Percentiles rank a stretch among this genome's conserved stretches.
Conservation (phyloP, 2,113 vertebrate genomes). For the Ailuropoda melanoleuca region DNA sequence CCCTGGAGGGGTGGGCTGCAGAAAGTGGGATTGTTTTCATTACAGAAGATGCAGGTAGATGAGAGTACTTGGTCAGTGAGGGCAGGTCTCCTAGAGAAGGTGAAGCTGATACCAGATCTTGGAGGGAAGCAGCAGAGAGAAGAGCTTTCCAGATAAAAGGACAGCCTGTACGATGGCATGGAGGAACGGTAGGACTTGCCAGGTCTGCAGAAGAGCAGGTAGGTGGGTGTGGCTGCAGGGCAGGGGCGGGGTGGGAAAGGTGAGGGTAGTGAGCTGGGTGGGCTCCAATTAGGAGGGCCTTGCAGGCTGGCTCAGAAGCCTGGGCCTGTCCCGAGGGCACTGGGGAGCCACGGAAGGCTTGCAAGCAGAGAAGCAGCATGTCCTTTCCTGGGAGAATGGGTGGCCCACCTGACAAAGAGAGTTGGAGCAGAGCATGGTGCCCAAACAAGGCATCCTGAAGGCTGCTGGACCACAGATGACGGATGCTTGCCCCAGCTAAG, state of each 20-base stretch:
- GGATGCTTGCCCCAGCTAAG: too few species aligned
- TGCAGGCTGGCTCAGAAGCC: neutral
- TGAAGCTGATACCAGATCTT: too few species aligned
- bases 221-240: neutral
- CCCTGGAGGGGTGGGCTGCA: neutral
- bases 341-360: neutral
- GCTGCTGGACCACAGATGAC: neutral
- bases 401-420: neutral
- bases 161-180: fast-evolving
- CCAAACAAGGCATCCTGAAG: neutral
- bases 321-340: neutral
- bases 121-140: neutral
- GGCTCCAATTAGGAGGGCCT: neutral
- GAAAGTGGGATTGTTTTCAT: neutral
- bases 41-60: neutral
- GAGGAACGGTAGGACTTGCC: neutral
- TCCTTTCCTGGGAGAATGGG: neutral
- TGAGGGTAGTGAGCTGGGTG: neutral
- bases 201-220: neutral
- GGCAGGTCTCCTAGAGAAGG: neutral
- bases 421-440: neutral
- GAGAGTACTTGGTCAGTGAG: too few species aligned
- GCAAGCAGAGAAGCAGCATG: neutral
- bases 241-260: neutral
- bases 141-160: neutral